Percentiles rank a stretch among this genome's conserved stretches.
phyloP scores from a whole-genome alignment of 1,140 invertebrate genomes.

The Teleogryllus occipitalis region DNA sequence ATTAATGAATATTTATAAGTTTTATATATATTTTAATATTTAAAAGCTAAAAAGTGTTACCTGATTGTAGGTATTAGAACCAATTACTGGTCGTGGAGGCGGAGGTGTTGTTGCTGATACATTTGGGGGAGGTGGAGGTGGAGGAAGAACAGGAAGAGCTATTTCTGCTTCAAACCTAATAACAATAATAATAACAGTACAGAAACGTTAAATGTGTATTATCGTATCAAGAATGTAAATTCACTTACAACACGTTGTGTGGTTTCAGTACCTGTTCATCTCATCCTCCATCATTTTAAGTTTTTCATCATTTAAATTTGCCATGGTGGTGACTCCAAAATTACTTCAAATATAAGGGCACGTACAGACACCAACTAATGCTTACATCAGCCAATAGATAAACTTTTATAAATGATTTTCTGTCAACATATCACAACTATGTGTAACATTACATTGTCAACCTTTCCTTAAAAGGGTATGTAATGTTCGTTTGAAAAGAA shows the following conservation, averaged over 20 bases:
- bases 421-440: too few species aligned
- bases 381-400: too few species aligned
- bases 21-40: neutral
- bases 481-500: too few species aligned
- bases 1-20: neutral
- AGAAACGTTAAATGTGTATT: neutral
- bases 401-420: too few species aligned
- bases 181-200: neutral
- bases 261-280: neutral
- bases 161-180: slow-evolving; percentile 80
- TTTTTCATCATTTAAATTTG: neutral
- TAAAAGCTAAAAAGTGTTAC: slow-evolving; percentile 26
- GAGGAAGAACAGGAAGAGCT: slow-evolving; percentile 47
- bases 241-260: too few species aligned
- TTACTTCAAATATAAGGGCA: too few species aligned
- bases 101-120: neutral
- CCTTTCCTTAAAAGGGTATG: too few species aligned
- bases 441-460: too few species aligned
- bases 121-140: slow-evolving; percentile 37
- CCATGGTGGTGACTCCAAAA: neutral
- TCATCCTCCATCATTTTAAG: neutral
- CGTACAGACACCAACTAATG: too few species aligned
- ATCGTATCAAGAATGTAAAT: too few species aligned
- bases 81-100: slow-evolving; percentile 48
- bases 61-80: slow-evolving; percentile 55